A percentile compares a stretch with the other conserved stretches of the same genome.
Conservation (phyloP, 2,888 invertebrate species). For the Andrena trimmerana region DNA sequence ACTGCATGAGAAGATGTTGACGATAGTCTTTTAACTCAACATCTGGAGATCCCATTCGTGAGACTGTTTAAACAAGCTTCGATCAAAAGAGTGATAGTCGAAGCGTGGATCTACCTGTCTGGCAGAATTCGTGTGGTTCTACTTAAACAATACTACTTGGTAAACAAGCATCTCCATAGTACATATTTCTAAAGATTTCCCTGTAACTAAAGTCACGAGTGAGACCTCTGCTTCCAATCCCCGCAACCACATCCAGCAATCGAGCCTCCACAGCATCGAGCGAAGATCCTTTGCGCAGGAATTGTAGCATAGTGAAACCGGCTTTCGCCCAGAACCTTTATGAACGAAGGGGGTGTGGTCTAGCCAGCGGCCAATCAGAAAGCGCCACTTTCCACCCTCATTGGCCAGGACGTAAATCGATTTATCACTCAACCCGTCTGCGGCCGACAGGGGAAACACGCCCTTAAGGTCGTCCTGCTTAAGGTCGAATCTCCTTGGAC, state of each 20-base stretch:
- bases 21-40: too few species aligned
- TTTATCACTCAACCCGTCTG: slow-evolving; percentile 81
- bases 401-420: slow-evolving; percentile 84
- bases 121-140: too few species aligned
- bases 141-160: too few species aligned
- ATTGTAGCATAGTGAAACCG: slow-evolving; percentile 73
- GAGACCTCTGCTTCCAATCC: not conserved
- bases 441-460: slow-evolving; percentile 74
- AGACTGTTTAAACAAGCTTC: too few species aligned
- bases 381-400: slow-evolving; percentile 80
- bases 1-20: too few species aligned
- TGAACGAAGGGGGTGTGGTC: slow-evolving; percentile 83
- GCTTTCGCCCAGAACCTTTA: slow-evolving; percentile 71
- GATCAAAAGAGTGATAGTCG: too few species aligned
- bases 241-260: not conserved
- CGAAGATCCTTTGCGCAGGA: slow-evolving; percentile 13
- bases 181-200: too few species aligned
- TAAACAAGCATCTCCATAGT: too few species aligned
- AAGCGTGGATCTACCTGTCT: too few species aligned
- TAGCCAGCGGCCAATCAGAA: slow-evolving; percentile 80
- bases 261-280: not conserved
- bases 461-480: slow-evolving; percentile 75
- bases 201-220: too few species aligned
- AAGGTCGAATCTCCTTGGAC: slow-evolving; percentile 74
- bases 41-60: too few species aligned